These are phyloP conservation scores for Theocolax elegans DNA, from an alignment of 1,140 invertebrate species.

Conservation along the genomic window DNA sequence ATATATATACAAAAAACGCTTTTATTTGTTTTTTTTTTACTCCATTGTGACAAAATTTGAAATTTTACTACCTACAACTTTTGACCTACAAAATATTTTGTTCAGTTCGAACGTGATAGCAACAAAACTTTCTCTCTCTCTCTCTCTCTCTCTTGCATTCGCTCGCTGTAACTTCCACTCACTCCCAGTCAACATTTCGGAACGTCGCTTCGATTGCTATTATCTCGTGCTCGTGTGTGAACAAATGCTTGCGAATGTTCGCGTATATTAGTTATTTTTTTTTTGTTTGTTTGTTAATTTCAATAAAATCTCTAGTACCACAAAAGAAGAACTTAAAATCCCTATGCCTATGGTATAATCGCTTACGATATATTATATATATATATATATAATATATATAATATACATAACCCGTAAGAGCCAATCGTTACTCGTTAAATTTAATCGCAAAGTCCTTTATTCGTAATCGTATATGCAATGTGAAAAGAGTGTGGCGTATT, in stretches of 20 bases:
- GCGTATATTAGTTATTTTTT: not conserved
- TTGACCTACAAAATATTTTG: conserved; percentile 40
- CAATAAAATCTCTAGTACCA: conserved; percentile 5
- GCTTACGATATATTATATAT: conserved; percentile 13
- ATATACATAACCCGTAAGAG: conserved; percentile 32
- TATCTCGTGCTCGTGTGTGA: conserved; percentile 20
- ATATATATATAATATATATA: too few relatives aligned
- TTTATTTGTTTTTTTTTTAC: conserved; percentile 11
- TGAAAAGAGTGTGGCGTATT: conserved; percentile 11
- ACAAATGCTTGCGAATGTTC: conserved; percentile 20
- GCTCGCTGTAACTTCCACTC: conserved; percentile 4
- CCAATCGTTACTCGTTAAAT: conserved; percentile 20
- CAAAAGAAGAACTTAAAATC: conserved; percentile 17
- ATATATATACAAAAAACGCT: conserved; percentile 39
- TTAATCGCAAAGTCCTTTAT: not conserved
- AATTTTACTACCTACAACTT: conserved; percentile 39
- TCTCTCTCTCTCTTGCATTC: conserved; percentile 17
- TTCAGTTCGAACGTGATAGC: conserved; percentile 23
- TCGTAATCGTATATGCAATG: not conserved
- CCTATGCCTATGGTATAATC: not conserved
- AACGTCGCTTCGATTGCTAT: conserved; percentile 20
- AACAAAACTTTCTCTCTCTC: not conserved
- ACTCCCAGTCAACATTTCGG: conserved; percentile 4
- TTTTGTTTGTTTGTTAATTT: not conserved
- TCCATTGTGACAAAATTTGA: conserved; percentile 38